These are phyloP conservation scores for Nezara viridula DNA, from an alignment of 2,888 invertebrate species.

Conservation along the genomic window DNA sequence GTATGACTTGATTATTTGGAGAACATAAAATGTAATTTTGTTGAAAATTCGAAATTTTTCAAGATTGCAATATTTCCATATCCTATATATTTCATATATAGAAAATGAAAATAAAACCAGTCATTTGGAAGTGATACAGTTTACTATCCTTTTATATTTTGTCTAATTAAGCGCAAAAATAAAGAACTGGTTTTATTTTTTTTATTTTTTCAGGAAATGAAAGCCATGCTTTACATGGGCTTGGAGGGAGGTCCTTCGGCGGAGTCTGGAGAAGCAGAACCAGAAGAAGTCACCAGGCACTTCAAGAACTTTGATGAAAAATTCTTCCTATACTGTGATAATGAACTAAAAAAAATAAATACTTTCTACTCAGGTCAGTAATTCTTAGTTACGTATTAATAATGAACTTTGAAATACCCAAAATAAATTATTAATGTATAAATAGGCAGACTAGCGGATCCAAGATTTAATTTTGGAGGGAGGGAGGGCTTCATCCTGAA, in stretches of 20 bases:
- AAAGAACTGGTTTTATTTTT: neutral
- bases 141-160: neutral
- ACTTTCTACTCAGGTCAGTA: constrained; percentile 82
- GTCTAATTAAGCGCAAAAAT: neutral
- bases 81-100: too few relatives aligned
- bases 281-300: constrained; percentile 78
- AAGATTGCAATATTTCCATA: too few relatives aligned
- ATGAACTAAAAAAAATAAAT: constrained; percentile 89
- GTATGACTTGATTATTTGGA: too few relatives aligned
- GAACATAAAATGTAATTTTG: too few relatives aligned
- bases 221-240: constrained; percentile 84
- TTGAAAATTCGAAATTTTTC: too few relatives aligned
- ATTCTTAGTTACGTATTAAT: neutral
- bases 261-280: constrained; percentile 82
- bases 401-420: neutral
- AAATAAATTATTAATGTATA: too few relatives aligned
- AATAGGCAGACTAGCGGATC: too few relatives aligned
- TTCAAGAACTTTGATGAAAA: constrained; percentile 86
- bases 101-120: too few relatives aligned
- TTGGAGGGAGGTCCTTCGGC: constrained; percentile 83
- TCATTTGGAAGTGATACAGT: neutral
- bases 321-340: constrained; percentile 88
- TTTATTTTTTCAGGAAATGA: constrained; percentile 78
- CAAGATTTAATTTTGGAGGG: too few relatives aligned
- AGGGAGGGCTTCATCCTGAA: too few relatives aligned